These are phyloP conservation scores for Drosophila fungiperda DNA, from an alignment of 2,888 invertebrate species.

Conservation along the genomic window DNA sequence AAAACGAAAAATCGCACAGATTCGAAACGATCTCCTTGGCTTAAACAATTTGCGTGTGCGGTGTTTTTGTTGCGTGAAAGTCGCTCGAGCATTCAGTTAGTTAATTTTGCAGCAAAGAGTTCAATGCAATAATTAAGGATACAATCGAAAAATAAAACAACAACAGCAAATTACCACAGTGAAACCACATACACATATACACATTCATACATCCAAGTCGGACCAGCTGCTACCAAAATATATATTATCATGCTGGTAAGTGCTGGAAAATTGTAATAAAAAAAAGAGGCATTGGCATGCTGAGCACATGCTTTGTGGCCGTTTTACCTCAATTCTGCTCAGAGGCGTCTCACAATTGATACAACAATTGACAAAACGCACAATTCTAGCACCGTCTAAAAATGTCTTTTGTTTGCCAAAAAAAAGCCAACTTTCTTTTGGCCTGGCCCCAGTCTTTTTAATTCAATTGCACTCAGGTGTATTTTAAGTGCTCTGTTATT, in stretches of 20 bases:
- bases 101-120: conserved; percentile 41
- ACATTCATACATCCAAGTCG: not conserved
- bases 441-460: conserved; percentile 8
- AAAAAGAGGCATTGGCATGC: conserved; percentile 40
- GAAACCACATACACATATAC: conserved; percentile 8
- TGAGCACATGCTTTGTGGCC: conserved; percentile 56
- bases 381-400: conserved; percentile 31
- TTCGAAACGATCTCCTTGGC: conserved; percentile 36
- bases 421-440: conserved; percentile 66
- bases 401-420: conserved; percentile 33
- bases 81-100: conserved; percentile 58
- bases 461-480: conserved; percentile 17
- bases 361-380: conserved; percentile 25
- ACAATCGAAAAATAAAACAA: conserved; percentile 24
- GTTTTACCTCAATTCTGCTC: conserved; percentile 55
- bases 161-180: conserved; percentile 21
- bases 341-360: conserved; percentile 43
- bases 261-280: conserved; percentile 1
- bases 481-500: conserved; percentile 48
- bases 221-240: conserved; percentile 15
- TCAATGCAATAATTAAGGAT: conserved; percentile 71
- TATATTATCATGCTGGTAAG: conserved; percentile 53
- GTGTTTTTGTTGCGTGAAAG: conserved; percentile 65
- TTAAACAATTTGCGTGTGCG: conserved; percentile 67
- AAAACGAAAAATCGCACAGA: conserved; percentile 16